phyloP scores from a whole-genome alignment of 2,888 invertebrate species.

The Pseudococcus longispinus region DNA sequence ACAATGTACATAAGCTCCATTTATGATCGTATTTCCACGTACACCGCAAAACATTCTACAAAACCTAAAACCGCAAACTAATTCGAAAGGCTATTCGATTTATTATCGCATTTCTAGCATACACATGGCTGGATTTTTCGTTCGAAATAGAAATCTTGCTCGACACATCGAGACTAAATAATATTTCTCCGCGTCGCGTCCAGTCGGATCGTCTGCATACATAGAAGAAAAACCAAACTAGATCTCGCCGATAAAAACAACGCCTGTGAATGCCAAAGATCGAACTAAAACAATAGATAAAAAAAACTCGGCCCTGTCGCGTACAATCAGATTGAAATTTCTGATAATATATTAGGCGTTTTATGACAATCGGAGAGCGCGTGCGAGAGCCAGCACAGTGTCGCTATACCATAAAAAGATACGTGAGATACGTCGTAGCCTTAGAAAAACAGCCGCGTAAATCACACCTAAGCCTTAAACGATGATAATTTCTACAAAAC shows the following conservation, averaged over 20 bases:
- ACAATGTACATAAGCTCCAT: neutral
- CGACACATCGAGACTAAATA: conserved; percentile 18
- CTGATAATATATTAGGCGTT: conserved; percentile 21
- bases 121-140: neutral
- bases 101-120: neutral
- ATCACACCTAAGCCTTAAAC: neutral
- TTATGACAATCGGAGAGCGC: conserved; percentile 10
- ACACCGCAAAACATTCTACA: neutral
- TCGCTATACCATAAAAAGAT: neutral
- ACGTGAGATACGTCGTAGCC: neutral
- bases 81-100: neutral
- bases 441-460: neutral
- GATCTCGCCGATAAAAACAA: conserved; percentile 8
- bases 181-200: neutral
- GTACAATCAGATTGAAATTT: neutral
- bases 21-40: neutral
- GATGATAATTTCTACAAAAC: neutral
- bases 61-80: neutral
- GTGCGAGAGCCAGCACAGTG: neutral
- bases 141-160: neutral
- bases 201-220: neutral
- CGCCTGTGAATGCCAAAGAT: conserved; percentile 30
- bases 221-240: neutral
- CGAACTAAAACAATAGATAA: conserved; percentile 24
- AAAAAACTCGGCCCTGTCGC: neutral